Evolutionary conservation across 2,888 invertebrate genomes (phyloP).

Genomic region (Electrophaes corylata): DNA sequence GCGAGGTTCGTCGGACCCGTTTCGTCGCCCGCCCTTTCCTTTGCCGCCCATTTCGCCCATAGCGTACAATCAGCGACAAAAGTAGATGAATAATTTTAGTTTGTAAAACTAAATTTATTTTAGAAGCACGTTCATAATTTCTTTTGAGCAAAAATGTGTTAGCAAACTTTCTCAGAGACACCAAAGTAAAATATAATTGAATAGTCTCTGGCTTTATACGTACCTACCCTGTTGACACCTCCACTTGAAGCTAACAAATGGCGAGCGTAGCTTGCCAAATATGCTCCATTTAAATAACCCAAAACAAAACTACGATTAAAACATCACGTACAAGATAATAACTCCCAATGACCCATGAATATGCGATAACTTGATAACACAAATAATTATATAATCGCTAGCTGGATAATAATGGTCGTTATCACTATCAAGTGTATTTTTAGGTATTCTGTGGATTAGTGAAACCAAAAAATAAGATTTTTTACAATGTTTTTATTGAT

Average conservation of each 20-base stretch:
- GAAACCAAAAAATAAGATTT: constrained; percentile 10
- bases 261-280: neutral
- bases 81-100: no score
- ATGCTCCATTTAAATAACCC: constrained; percentile 5
- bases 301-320: constrained; percentile 43
- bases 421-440: neutral
- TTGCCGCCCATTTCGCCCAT: no score
- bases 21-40: no score
- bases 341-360: constrained; percentile 47
- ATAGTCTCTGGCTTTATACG: no score
- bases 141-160: no score
- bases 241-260: constrained; percentile 11
- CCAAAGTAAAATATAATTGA: no score
- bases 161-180: no score
- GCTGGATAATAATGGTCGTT: neutral
- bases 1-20: no score
- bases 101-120: no score
- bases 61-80: no score
- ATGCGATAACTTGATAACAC: constrained; percentile 31
- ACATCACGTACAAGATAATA: constrained; percentile 61
- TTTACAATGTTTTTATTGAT: constrained; percentile 3
- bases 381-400: neutral
- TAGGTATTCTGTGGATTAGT: neutral
- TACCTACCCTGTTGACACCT: constrained; percentile 2
- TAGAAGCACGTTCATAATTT: no score